Percentiles rank a stretch among this genome's conserved stretches.
phyloP scores from a whole-genome alignment of 2,888 invertebrate species.

The Oscheius sp. region DNA sequence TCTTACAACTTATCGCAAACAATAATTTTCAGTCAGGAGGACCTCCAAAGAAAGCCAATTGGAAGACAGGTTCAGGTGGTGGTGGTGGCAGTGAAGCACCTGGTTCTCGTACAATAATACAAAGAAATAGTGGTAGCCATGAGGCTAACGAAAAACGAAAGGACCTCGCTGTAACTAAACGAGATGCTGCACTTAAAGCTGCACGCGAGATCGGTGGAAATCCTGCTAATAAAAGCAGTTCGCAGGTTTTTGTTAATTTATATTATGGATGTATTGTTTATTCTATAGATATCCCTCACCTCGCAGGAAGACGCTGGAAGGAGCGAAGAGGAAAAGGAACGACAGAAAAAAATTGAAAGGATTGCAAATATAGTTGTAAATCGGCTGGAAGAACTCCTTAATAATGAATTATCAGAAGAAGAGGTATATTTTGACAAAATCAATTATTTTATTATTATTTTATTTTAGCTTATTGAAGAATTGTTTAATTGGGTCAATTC shows the following conservation, averaged over 20 bases:
- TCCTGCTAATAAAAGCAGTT: not conserved
- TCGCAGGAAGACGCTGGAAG: conserved; percentile 32
- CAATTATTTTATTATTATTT: too few species aligned
- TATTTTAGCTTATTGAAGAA: conserved; percentile 30
- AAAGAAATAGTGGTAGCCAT: conserved; percentile 37
- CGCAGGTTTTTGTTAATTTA: conserved; percentile 21
- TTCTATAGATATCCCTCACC: conserved; percentile 17
- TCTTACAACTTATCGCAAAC: too few species aligned
- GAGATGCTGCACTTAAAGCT: conserved; percentile 39
- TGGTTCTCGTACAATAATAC: conserved; percentile 22
- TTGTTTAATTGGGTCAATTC: not conserved
- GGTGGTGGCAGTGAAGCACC: conserved; percentile 11
- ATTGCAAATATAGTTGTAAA: not conserved
- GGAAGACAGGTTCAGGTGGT: conserved; percentile 51
- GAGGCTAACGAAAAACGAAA: conserved; percentile 45
- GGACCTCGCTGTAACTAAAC: conserved; percentile 29
- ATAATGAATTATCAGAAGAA: conserved; percentile 30
- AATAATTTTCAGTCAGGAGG: not conserved
- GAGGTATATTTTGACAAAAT: too few species aligned
- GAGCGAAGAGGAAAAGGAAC: conserved; percentile 19
- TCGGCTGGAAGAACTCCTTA: conserved; percentile 36
- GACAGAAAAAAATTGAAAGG: conserved; percentile 30
- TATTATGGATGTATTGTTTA: not conserved
- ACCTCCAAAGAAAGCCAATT: conserved; percentile 29
- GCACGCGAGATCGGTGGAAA: conserved; percentile 31